Conservation (phyloP, 2,888 invertebrate genomes). For the Cecidostiba fungosa region DNA sequence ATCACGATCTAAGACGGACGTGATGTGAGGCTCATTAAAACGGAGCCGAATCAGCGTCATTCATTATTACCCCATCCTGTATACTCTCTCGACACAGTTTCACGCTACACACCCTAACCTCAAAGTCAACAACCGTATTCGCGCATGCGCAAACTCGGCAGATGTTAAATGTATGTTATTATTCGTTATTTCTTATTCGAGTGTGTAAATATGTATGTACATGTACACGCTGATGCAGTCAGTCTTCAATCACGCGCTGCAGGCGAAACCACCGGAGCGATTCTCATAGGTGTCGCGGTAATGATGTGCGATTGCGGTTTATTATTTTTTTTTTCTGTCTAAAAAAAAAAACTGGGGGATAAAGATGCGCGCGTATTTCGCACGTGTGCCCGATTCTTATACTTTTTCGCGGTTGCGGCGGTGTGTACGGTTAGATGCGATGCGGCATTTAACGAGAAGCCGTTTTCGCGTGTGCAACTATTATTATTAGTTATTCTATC, state of each 20-base stretch:
- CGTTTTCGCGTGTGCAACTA: not conserved
- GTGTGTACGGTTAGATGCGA: not conserved
- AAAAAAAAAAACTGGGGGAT: not conserved
- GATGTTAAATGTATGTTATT: not conserved
- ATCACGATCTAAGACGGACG: not conserved
- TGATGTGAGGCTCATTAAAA: not conserved
- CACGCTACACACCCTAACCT: not conserved
- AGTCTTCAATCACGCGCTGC: not conserved
- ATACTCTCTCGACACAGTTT: not conserved
- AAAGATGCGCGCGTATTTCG: not conserved
- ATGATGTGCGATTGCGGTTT: conserved; percentile 8
- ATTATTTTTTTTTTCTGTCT: not conserved
- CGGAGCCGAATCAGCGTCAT: conserved; percentile 2
- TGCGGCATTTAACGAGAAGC: not conserved
- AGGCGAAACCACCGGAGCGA: not conserved
- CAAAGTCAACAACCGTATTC: not conserved
- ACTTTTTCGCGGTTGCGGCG: not conserved
- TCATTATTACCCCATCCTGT: not conserved
- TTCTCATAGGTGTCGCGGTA: not conserved
- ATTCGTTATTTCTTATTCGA: not conserved
- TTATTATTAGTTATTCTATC: no score
- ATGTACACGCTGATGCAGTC: not conserved
- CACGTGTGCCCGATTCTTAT: conserved; percentile 1
- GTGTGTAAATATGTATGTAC: not conserved
- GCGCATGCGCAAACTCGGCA: not conserved